A percentile compares a stretch with the other conserved stretches of the same genome.
Evolutionary conservation across 2,888 invertebrate species (phyloP).

Genomic region (Luffia ferchaultella): DNA sequence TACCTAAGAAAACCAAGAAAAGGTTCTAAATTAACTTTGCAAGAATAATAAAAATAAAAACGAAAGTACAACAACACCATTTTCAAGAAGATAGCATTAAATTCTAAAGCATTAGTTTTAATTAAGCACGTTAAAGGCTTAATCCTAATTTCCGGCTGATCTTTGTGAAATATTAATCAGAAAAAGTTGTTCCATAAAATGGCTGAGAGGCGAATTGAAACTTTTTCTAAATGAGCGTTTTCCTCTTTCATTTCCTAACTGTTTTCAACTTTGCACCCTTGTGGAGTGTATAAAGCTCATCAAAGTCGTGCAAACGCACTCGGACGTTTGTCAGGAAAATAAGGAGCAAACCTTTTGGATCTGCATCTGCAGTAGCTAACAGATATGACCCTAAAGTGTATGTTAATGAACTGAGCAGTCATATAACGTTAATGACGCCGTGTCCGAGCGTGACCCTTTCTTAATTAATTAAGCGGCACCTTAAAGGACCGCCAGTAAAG

Average conservation of each 20-base stretch:
- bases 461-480: constrained; percentile 17
- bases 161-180: neutral
- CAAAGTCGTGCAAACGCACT: neutral
- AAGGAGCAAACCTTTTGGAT: no score
- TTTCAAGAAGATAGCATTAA: no score
- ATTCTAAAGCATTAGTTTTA: neutral
- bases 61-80: neutral
- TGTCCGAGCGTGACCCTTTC: neutral
- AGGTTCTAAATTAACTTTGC: no score
- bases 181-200: neutral
- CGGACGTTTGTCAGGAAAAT: no score
- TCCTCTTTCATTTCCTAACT: neutral
- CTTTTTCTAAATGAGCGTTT: neutral
- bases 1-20: no score
- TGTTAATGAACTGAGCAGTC: neutral
- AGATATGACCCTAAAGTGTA: no score
- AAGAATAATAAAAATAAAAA: neutral
- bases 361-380: no score
- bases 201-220: neutral
- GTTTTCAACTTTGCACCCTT: neutral
- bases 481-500: constrained; percentile 14
- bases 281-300: neutral
- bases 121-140: neutral
- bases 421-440: neutral
- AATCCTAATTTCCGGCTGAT: neutral